Evolutionary conservation across 2,113 vertebrate species (phyloP), one percentile per base, ranked within the genome.

Genomic region (Cephalopterus ornatus): DNA sequence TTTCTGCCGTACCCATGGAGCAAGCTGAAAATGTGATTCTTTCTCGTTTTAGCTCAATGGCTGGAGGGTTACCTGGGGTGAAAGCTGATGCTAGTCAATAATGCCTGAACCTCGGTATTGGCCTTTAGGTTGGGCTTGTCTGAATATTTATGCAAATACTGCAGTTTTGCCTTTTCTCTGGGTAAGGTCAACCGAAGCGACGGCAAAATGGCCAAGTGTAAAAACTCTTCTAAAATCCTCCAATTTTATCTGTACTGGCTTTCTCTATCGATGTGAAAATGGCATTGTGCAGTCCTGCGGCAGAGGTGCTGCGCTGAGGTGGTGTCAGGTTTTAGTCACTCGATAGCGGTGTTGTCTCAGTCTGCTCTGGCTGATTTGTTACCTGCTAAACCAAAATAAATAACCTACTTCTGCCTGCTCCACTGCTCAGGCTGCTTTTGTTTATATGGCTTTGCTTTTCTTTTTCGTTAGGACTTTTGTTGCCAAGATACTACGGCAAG

Each of bases 241-340:
- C 27, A 35, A 22, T 50, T 44, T 42, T 47, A 10, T 46, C 42
- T 49, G 41, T 71, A 2, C 41, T 26, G 9, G 47, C 85, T 87
- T 87, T 62, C n/a, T 52, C 30, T 39, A 52, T 72, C 35, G 11
- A 2, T 52, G 72, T 53, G 77, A 44, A 78, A 61, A 65, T 27
- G 49, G 56, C 37, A 7, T 27, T 61, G n/a, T 59, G 52, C 28
- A 90, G 88, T 55, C 56, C 65, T 72, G 65, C 52, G 4, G 7
- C 23, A 26, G 83, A 42, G 90, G 5, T 62, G 79, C 55, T 1
- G 16, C 22, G n/a, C 63, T 50, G 62, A 35, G 55, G 13, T 66
- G 72, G 53, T 88, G 17, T 96, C 92, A 46, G 56, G 85, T 94
- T 96, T 75, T 95, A 49, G 95, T 85, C 85, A 92, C 76, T 89